phyloP scores from a whole-genome alignment of 2,113 vertebrate genomes.

The Pseudorasbora parva region DNA sequence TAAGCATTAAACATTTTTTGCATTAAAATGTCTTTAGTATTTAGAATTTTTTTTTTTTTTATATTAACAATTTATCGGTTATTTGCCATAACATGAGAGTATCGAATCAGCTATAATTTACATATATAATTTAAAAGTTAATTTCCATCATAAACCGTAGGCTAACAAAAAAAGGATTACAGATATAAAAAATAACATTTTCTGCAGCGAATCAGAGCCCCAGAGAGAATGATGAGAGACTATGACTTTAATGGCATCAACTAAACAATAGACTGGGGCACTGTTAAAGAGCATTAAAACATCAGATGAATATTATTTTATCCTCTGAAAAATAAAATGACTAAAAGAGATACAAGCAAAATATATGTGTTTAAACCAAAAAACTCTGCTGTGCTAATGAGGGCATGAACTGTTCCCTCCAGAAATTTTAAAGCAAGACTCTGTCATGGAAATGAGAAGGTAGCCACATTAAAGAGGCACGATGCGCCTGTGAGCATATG shows the following conservation, averaged over 20 bases:
- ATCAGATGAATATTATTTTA: neutral
- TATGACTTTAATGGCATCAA: neutral
- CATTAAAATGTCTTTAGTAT: too few species aligned
- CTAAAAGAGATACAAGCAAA: constrained; percentile 18
- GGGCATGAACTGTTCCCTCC: neutral
- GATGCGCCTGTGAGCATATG: neutral
- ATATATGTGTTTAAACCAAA: neutral
- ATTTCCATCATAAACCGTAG: neutral
- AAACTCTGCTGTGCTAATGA: constrained; percentile 27
- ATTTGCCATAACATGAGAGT: too few species aligned
- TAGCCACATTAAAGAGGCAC: constrained; percentile 12
- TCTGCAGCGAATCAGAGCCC: neutral
- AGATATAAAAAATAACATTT: neutral
- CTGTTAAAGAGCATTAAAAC: constrained; percentile 15
- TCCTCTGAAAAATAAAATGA: neutral
- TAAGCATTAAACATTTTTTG: too few species aligned
- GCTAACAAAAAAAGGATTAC: neutral
- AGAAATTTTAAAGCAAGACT: constrained; percentile 35
- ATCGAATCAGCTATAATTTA: too few species aligned
- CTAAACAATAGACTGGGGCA: neutral
- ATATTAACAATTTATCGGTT: too few species aligned
- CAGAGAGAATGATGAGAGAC: too few species aligned
- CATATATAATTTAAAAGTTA: neutral
- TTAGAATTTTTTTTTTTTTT: too few species aligned
- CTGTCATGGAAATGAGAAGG: constrained; percentile 27